A percentile compares a stretch with the other conserved stretches of the same genome.
Conservation (phyloP, 1,140 invertebrate genomes). For the Luehdorfia chinensis region DNA sequence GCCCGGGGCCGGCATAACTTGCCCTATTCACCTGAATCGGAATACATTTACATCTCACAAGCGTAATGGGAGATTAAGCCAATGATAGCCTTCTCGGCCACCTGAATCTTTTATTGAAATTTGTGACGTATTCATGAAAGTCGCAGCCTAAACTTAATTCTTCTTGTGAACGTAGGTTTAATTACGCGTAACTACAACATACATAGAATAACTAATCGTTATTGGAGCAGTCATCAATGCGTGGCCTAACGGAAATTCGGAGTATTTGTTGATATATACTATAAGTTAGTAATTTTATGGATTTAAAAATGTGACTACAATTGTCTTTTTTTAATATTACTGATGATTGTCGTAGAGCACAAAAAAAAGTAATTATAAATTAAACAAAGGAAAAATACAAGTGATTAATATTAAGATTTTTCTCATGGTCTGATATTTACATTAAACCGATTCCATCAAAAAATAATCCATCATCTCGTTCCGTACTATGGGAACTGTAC, state of each 20-base stretch:
- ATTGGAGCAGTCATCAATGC: conserved; percentile 16
- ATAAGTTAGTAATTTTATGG: too few species aligned
- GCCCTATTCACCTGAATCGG: conserved; percentile 66
- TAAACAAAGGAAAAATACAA: too few species aligned
- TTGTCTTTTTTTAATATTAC: too few species aligned
- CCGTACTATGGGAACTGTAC: too few species aligned
- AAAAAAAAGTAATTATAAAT: too few species aligned
- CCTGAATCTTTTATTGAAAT: conserved; percentile 7
- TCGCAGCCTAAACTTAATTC: not conserved
- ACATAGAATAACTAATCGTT: conserved; percentile 12
- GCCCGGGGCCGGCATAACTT: conserved; percentile 51
- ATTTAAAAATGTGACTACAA: too few species aligned
- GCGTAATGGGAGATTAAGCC: conserved; percentile 20
- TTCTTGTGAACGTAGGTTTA: conserved; percentile 4
- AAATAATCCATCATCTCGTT: too few species aligned
- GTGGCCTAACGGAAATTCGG: conserved; percentile 6
- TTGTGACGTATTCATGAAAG: conserved; percentile 10
- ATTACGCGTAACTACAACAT: conserved; percentile 5
- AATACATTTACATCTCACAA: conserved; percentile 42
- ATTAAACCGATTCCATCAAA: too few species aligned
- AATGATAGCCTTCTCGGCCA: conserved; percentile 15
- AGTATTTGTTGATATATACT: not conserved
- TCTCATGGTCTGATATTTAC: too few species aligned
- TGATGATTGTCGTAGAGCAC: too few species aligned
- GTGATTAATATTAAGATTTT: too few species aligned